Conservation (phyloP, 2,888 invertebrate species). For the Thera obeliscata region DNA sequence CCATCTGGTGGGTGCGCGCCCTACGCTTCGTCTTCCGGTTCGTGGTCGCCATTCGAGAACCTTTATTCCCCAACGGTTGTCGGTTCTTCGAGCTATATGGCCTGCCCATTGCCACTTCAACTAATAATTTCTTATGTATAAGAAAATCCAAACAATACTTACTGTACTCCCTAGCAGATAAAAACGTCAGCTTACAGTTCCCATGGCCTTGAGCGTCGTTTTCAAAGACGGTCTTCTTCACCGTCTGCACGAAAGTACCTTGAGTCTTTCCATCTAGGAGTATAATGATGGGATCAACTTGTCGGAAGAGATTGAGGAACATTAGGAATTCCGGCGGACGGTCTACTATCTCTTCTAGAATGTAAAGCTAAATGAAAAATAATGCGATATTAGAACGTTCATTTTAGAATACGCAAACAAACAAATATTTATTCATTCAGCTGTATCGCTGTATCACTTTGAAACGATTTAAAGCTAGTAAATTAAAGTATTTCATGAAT, state of each 20-base stretch:
- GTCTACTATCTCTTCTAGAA: conserved; percentile 89
- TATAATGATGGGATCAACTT: conserved; percentile 84
- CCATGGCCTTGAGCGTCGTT: conserved; percentile 54
- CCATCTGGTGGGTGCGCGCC: too few relatives aligned
- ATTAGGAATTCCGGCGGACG: conserved; percentile 85
- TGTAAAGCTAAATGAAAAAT: conserved; percentile 76
- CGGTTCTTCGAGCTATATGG: too few relatives aligned
- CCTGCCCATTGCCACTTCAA: too few relatives aligned
- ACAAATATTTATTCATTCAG: too few relatives aligned
- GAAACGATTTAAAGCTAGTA: too few relatives aligned
- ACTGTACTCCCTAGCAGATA: conserved; percentile 86
- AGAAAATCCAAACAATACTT: conserved; percentile 47
- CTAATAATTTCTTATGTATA: neutral
- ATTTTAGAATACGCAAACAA: too few relatives aligned
- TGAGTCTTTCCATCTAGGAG: conserved; percentile 82
- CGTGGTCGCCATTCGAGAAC: too few relatives aligned
- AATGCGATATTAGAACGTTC: neutral
- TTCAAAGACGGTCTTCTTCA: conserved; percentile 73
- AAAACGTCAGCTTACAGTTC: conserved; percentile 80
- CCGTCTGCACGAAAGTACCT: conserved; percentile 74
- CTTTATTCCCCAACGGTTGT: too few relatives aligned
- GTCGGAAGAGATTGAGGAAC: conserved; percentile 83
- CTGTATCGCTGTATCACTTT: too few relatives aligned
- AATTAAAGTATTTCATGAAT: too few relatives aligned
- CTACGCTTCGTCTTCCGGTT: too few relatives aligned